Percentiles rank a stretch among this genome's conserved stretches.
These are phyloP conservation scores for Xestia c-nigrum DNA, from an alignment of 2,888 invertebrate species.

Conservation along the genomic window DNA sequence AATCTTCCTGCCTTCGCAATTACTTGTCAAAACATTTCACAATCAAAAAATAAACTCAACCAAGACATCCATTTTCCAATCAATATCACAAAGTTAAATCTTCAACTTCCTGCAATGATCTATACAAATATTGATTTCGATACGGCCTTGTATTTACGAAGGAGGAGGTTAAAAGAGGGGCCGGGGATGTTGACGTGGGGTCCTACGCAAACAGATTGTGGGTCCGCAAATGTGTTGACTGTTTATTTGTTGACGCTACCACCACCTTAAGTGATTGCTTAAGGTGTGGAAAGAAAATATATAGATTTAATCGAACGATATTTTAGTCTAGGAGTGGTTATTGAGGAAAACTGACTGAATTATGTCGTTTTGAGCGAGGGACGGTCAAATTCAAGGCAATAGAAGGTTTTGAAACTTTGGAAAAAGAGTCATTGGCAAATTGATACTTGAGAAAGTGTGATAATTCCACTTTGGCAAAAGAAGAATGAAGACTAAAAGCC, in stretches of 20 bases:
- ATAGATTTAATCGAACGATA: slow-evolving; percentile 22
- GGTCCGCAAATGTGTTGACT: slow-evolving; percentile 44
- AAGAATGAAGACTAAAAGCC: no score
- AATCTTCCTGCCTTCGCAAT: not conserved
- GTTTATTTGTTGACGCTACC: slow-evolving; percentile 31
- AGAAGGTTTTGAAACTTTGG: no score
- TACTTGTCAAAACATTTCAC: not conserved
- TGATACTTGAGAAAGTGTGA: not conserved
- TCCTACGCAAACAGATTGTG: slow-evolving; percentile 54
- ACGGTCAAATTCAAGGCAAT: no score
- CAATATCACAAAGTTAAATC: slow-evolving; percentile 6
- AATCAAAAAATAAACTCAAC: slow-evolving; percentile 1
- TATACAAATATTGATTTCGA: slow-evolving; percentile 47
- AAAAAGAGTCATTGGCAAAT: no score
- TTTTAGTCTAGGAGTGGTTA: not conserved
- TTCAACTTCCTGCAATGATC: slow-evolving; percentile 29
- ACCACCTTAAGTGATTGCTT: slow-evolving; percentile 18
- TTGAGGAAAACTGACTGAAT: not conserved
- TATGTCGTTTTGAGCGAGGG: no score
- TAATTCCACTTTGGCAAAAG: not conserved
- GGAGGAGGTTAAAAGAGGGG: slow-evolving; percentile 7
- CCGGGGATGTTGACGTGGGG: slow-evolving; percentile 23
- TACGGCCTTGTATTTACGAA: slow-evolving; percentile 22
- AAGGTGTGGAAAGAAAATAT: slow-evolving; percentile 28
- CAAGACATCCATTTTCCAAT: slow-evolving; percentile 10